Base-by-base conservation (phyloP, 2,113 vertebrate genomes). In the Danio rerio region DNA sequence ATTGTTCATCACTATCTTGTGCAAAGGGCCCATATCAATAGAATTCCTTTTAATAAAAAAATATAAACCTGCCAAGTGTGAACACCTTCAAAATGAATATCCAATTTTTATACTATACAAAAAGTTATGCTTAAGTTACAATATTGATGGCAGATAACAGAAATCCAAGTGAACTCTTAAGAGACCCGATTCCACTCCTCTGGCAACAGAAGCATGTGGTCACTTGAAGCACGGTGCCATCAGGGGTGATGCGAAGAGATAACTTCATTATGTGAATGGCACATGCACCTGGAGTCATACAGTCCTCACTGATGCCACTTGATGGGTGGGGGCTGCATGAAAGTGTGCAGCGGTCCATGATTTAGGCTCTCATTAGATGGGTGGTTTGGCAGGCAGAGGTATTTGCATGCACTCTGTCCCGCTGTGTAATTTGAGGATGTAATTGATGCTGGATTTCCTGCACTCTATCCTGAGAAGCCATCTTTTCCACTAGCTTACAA, bases 391-490 rank as follows among this genome's bases (percentile, higher is more conserved):
- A 85, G 69, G 58, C 69, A 20, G 62, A 80, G 42, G 70, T 83
- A 87, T 87, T 87, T 86, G 84, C 80, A 70, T 86, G 80, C 85
- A 72, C 71, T 86, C 73, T 71, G 80, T 83, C 82, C 84, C 40
- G 69, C 85, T 84, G 82, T 85, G 83, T 87, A 86, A 86, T 87
- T 84, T 63, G 80, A 82, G 74, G 73, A 84, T 77, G 82, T 86
- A 86, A 89, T 86, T 83, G 81, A 83, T 85, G 66, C 81, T 80
- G 81, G 73, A 74, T 78, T 71, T 16, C 31, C 40, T 80, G 63
- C 42, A 61, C 71, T 76, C 49, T 52, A 76, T 83, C 58, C 76
- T 77, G 81, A 6, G 70, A 59, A 42, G 78, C n/a, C 69, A 72
- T 79, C 65, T 70, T 47, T 79, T 79, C 75, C 49, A 70, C 78